These are phyloP conservation scores for Nothocercus julius DNA, from an alignment of 2,113 vertebrate species.

Conservation along the genomic window DNA sequence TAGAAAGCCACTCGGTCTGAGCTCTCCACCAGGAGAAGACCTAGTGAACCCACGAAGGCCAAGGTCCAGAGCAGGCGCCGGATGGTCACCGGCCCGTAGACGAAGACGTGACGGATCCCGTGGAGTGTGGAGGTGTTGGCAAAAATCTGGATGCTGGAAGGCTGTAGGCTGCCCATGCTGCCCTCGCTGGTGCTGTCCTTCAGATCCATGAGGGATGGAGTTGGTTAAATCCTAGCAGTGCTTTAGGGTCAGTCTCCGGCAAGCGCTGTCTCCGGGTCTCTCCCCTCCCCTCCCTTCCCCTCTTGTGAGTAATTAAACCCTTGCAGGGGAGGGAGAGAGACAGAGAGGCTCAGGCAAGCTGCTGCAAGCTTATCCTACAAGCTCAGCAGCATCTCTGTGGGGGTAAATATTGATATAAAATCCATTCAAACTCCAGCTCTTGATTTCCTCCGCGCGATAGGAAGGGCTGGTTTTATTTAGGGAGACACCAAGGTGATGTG, in stretches of 20 bases:
- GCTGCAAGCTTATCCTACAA: conserved; percentile 57
- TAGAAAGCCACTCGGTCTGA: conserved; percentile 93
- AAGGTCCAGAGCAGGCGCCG: conserved; percentile 92
- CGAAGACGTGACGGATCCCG: conserved; percentile 92
- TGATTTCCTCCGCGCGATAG: conserved; percentile 82
- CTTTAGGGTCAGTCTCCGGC: conserved; percentile 60
- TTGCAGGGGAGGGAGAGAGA: neutral
- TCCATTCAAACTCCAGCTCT: conserved; percentile 85
- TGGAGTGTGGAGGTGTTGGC: conserved; percentile 92
- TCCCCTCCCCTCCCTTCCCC: conserved; percentile 28
- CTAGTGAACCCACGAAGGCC: conserved; percentile 90
- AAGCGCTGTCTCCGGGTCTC: neutral
- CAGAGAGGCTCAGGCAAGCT: conserved; percentile 38
- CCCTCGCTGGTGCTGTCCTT: conserved; percentile 91
- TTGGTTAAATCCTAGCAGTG: conserved; percentile 66
- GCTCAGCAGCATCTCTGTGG: conserved; percentile 64
- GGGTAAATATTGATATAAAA: conserved; percentile 82
- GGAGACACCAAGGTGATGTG: conserved; percentile 89
- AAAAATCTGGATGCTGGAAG: conserved; percentile 92
- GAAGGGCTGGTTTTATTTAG: conserved; percentile 85
- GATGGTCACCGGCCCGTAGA: conserved; percentile 84
- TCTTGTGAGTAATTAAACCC: conserved; percentile 46
- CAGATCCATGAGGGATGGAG: conserved; percentile 87
- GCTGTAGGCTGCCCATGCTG: conserved; percentile 86
- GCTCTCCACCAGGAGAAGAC: conserved; percentile 91